Base-by-base conservation (phyloP, 2,113 vertebrate species). In the Cheirogaleus medius region DNA sequence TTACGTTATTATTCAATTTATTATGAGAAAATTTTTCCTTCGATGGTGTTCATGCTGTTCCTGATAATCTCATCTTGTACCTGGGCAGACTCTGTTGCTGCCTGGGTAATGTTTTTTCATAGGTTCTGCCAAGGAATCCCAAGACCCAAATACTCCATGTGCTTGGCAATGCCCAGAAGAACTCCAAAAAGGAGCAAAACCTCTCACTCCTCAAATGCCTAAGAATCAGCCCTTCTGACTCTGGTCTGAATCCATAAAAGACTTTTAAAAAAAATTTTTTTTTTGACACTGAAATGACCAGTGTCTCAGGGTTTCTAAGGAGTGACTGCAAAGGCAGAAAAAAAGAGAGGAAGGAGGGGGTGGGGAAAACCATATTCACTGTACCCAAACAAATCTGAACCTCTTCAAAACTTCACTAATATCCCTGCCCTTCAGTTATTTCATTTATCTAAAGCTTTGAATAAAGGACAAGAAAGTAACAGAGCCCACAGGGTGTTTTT, bases 401-500 rank as follows among this genome's bases (percentile, higher is more conserved):
- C n/a, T 56, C 82, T 27, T 83, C 21, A 60, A 42, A 74, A 27
- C 64, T 58, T 78, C 37, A 52, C 66, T 25, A 49, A 5, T 34
- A 27, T 63, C 34, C 13, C 60, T 66, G 23, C 4, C 20, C 39
- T 23, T 87, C 63, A 63, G 18, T 52, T 90, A 81, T 78, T 82
- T 91, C 39, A 80, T 76, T 83, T 63, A 95, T 21, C 15, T 1
- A n/a, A 93, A 74, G 32, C 14, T 69, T 56, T 90, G 84, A 84
- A 74, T 63, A 54, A 82, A 93, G n/a, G 2, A 21, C 3, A 88
- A 74, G 71, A 85, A 64, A 81, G 18, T 47, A 90, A 74, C 44
- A 81, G 42, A 66, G 76, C 58, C 77, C 29, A 58, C 4, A 34
- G 85, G 89, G 87, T 8, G 32, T 73, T 94, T 97, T 97, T 82